phyloP scores from a whole-genome alignment of 2,113 vertebrate species.

The Uria aalge region DNA sequence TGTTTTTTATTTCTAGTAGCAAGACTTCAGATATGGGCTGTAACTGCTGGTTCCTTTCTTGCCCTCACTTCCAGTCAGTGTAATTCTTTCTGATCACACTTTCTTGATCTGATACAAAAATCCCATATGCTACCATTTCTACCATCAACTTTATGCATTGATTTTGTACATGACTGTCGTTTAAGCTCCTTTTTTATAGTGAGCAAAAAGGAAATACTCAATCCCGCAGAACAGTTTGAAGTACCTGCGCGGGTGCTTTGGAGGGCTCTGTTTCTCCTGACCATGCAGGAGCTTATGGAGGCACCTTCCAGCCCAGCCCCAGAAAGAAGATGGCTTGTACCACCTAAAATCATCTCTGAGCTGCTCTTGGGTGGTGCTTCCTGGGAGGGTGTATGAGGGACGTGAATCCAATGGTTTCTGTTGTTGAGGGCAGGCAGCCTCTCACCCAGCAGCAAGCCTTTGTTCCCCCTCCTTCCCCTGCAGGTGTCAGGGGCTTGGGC shows the following conservation, averaged over 20 bases:
- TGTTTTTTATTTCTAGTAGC: background rate
- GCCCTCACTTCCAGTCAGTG: background rate
- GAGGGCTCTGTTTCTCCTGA: background rate
- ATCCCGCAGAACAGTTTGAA: background rate
- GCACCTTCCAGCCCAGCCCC: background rate
- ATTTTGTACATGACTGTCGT: background rate
- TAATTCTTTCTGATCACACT: background rate
- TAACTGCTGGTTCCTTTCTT: background rate
- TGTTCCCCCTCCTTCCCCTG: background rate
- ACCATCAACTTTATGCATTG: background rate
- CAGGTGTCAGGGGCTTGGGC: accelerated
- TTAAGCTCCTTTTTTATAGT: background rate
- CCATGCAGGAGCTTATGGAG: accelerated
- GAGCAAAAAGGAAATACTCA: background rate
- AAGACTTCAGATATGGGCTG: background rate
- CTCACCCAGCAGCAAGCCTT: background rate
- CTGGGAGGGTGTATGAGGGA: background rate
- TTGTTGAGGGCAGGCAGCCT: background rate
- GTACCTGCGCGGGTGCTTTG: background rate
- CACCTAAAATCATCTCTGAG: background rate
- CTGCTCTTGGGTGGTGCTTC: background rate
- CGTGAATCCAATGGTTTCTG: background rate
- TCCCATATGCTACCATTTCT: background rate
- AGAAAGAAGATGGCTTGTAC: background rate
- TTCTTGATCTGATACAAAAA: background rate